Evolutionary conservation across 2,797 vertebrate genomes (phyloP).

Genomic region (Sebastolobus altivelis): DNA sequence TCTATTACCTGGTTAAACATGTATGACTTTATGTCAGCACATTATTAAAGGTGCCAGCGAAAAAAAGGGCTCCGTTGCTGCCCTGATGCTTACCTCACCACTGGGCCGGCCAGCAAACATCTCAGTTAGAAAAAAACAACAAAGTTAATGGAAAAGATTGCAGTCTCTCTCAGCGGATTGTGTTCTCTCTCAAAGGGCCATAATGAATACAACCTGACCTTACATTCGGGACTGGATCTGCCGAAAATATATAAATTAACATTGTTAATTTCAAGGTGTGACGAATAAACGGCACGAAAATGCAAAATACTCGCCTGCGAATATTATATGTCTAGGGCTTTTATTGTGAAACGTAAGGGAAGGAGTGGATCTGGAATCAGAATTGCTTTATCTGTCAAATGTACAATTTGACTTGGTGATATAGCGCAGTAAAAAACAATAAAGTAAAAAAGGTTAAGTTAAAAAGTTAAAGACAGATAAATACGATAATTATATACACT

Average conservation of each 20-base stretch:
- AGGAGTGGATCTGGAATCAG: too few species aligned
- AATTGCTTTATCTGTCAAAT: too few species aligned
- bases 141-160: slow-evolving; percentile 54
- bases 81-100: slow-evolving; percentile 68
- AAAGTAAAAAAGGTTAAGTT: too few species aligned
- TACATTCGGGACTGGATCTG: slow-evolving; percentile 46
- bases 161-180: slow-evolving; percentile 53
- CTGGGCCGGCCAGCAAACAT: slow-evolving; percentile 56
- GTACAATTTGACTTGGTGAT: too few species aligned
- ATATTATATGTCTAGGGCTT: too few species aligned
- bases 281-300: accelerated
- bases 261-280: slow-evolving; percentile 14
- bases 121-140: slow-evolving; percentile 7
- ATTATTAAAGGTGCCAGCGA: slow-evolving; percentile 76
- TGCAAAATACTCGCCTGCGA: too few species aligned
- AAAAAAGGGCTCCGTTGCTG: slow-evolving; percentile 20
- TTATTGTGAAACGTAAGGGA: too few species aligned
- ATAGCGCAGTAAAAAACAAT: too few species aligned
- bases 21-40: slow-evolving; percentile 82
- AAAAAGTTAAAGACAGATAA: too few species aligned
- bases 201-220: slow-evolving; percentile 54
- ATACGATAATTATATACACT: too few species aligned
- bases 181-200: slow-evolving; percentile 33
- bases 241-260: slow-evolving; percentile 37
- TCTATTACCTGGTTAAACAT: slow-evolving; percentile 81